phyloP scores from a whole-genome alignment of 2,797 vertebrate species.

The Synaphobranchus kaupii region DNA sequence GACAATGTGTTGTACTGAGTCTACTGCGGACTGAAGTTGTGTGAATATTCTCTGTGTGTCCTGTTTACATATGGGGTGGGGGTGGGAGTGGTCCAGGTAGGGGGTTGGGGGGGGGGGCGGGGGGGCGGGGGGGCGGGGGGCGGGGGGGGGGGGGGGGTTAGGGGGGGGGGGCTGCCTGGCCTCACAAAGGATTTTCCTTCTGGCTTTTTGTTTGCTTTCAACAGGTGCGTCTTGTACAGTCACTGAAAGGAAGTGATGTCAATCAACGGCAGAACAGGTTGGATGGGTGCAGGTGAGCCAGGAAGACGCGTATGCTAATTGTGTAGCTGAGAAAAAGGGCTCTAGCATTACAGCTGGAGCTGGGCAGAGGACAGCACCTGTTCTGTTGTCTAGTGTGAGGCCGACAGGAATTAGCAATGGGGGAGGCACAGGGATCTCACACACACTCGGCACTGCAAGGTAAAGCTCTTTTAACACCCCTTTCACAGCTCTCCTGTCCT shows the following conservation, averaged over 20 bases:
- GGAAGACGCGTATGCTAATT: constrained; percentile 82
- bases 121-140: background rate
- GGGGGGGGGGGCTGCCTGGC: background rate
- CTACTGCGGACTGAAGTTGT: background rate
- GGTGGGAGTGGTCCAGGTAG: background rate
- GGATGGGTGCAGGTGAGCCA: constrained; percentile 82
- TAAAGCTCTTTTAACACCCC: constrained; percentile 60
- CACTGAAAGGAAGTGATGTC: constrained; percentile 76
- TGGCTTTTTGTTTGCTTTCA: constrained; percentile 50
- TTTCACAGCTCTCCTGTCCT: constrained; percentile 23
- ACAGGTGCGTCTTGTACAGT: constrained; percentile 60
- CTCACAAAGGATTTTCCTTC: constrained; percentile 37
- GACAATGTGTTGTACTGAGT: background rate
- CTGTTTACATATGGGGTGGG: background rate
- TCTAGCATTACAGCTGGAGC: constrained; percentile 67
- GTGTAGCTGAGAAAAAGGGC: constrained; percentile 71
- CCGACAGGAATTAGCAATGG: constrained; percentile 60
- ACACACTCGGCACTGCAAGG: constrained; percentile 71
- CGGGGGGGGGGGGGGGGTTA: background rate
- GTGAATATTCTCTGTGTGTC: background rate
- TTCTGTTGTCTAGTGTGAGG: constrained; percentile 50
- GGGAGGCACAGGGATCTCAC: constrained; percentile 66
- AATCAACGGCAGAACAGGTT: constrained; percentile 86
- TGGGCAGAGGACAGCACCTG: constrained; percentile 60
- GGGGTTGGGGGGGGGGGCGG: background rate